Evolutionary conservation across 2,113 vertebrate species (phyloP), one percentile per base, ranked within the genome.

Genomic region (Heterotis niloticus): DNA sequence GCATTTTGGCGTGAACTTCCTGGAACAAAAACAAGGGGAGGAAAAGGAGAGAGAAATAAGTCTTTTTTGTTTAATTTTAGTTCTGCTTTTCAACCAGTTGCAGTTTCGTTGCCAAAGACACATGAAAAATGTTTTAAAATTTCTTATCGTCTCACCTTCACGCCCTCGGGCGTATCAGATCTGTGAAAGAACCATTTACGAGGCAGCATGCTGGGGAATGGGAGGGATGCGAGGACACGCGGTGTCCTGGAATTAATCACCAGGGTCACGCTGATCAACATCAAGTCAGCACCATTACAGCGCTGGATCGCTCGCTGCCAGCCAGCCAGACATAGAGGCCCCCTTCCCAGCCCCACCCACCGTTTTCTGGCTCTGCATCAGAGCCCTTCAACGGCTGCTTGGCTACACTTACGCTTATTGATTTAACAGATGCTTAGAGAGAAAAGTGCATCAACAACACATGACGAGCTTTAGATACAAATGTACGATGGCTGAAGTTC

Each of bases 1-100:
- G 86, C 84, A 85, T 85, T 92, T 95, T 64, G 94, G 93, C 82
- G 91, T 91, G 90, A 95, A 95, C 88, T 95, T 92, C 83, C 94
- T 95, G 86, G 88, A 89, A 79, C n/a, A 77, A 34, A 82, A 13
- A 74, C 82, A 87, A 79, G 84, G 18, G 18, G 78, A 51, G 51
- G 51, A 57, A 60, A 13, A 64, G 57, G 12, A 44, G 56, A 20
- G 64, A 64, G 77, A 75, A 67, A 28, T 57, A 29, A 70, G 24
- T 71, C 59, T 44, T 72, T 64, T 72, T 60, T 67, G 65, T 62
- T 64, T 23, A 54, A 64, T 59, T 64, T 75, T 44, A 2, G 18
- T 66, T 73, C 64, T 78, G 10, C 16, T 68, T 78, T 78, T 78
- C 56, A 44, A 26, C 51, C 20, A 0, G 23, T 74, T 74, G 72